These are phyloP conservation scores for Calliopum simillimum DNA, from an alignment of 2,888 invertebrate genomes.

Conservation along the genomic window DNA sequence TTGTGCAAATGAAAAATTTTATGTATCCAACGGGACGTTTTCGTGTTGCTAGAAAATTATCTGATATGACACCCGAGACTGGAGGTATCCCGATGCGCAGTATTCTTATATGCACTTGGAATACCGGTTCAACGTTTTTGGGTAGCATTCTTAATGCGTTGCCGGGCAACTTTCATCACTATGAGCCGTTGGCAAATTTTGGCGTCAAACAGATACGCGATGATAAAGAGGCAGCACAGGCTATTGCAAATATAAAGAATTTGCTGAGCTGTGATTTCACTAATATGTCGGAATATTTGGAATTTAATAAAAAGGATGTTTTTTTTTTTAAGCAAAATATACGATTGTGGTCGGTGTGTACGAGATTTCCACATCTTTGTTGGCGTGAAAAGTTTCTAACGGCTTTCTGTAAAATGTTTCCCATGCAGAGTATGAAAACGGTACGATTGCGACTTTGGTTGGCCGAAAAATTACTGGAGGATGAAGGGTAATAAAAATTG, in stretches of 20 bases:
- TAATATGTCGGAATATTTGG: conserved; percentile 80
- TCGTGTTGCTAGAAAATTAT: conserved; percentile 71
- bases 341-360: conserved; percentile 85
- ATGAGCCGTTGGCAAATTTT: conserved; percentile 87
- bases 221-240: conserved; percentile 77
- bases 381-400: conserved; percentile 80
- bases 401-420: conserved; percentile 84
- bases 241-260: conserved; percentile 76
- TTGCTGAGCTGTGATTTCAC: conserved; percentile 83
- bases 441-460: conserved; percentile 81
- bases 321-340: conserved; percentile 88
- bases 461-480: conserved; percentile 78
- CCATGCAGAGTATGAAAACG: conserved; percentile 90
- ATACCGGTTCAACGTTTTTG: conserved; percentile 90
- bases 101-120: conserved; percentile 88
- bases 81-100: conserved; percentile 79
- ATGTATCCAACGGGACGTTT: conserved; percentile 72
- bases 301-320: conserved; percentile 80
- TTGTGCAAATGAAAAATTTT: conserved; percentile 73
- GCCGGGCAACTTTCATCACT: conserved; percentile 90
- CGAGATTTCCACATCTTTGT: conserved; percentile 74
- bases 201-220: conserved; percentile 85
- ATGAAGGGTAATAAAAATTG: conserved; percentile 74
- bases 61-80: conserved; percentile 77
- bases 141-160: conserved; percentile 86